Conservation (phyloP, 2,888 invertebrate genomes). For the Drosophila phalerata region DNA sequence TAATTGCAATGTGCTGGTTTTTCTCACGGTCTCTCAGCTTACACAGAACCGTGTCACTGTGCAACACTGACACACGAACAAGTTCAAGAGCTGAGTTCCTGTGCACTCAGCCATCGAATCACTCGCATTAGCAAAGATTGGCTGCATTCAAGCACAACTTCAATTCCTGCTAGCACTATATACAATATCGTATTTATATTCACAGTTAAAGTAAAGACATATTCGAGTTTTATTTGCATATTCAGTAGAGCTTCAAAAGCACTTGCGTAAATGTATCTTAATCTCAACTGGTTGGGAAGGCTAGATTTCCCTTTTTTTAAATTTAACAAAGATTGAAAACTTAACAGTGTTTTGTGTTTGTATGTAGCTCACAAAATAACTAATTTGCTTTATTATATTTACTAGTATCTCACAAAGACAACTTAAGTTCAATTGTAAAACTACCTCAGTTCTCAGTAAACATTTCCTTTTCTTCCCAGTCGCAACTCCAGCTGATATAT, state of each 20-base stretch:
- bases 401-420: too few relatives aligned
- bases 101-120: slow-evolving; percentile 49
- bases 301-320: too few relatives aligned
- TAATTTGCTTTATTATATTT: too few relatives aligned
- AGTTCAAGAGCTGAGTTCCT: slow-evolving; percentile 30
- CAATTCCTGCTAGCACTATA: slow-evolving; percentile 26
- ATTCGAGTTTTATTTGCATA: slow-evolving; percentile 32
- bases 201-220: slow-evolving; percentile 14
- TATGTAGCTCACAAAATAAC: too few relatives aligned
- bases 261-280: slow-evolving; percentile 33
- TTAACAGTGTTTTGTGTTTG: too few relatives aligned
- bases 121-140: slow-evolving; percentile 45
- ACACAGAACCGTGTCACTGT: background rate
- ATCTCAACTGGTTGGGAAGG: slow-evolving; percentile 2
- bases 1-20: background rate
- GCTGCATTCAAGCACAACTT: slow-evolving; percentile 50
- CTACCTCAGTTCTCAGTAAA: too few relatives aligned
- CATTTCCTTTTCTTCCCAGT: too few relatives aligned
- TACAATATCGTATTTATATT: background rate
- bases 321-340: too few relatives aligned
- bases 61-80: slow-evolving; percentile 16
- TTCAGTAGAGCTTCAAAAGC: slow-evolving; percentile 9
- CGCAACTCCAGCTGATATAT: too few relatives aligned
- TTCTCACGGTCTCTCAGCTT: slow-evolving; percentile 1
- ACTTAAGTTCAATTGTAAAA: too few relatives aligned